Percentiles rank a stretch among this genome's conserved stretches.
Conservation (phyloP, 2,888 invertebrate genomes). For the Hypomecis punctinalis region DNA sequence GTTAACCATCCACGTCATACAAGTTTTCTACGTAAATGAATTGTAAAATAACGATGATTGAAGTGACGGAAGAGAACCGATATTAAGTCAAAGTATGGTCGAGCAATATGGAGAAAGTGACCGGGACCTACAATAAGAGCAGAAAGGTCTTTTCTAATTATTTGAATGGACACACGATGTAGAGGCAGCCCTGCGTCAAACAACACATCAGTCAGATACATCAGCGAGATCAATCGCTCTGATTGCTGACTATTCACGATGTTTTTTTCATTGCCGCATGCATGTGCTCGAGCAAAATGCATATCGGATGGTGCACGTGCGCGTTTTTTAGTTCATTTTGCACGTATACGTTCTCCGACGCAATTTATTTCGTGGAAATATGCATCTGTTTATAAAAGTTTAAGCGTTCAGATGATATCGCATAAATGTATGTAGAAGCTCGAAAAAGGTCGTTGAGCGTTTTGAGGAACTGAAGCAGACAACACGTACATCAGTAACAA, state of each 20-base stretch:
- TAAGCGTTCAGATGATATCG: conserved; percentile 16
- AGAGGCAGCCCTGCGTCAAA: conserved; percentile 34
- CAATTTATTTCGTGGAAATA: conserved; percentile 27
- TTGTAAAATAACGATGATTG: no score
- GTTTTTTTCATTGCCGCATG: conserved; percentile 41
- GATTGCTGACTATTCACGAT: conserved; percentile 46
- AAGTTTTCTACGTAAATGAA: no score
- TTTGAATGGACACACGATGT: not conserved
- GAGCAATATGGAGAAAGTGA: no score
- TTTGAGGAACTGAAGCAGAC: conserved; percentile 19
- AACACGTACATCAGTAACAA: conserved; percentile 12
- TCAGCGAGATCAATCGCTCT: conserved; percentile 46
- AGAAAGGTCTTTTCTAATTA: not conserved
- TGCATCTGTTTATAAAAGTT: conserved; percentile 17
- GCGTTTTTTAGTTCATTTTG: conserved; percentile 31
- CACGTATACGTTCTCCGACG: conserved; percentile 11
- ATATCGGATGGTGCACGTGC: conserved; percentile 37
- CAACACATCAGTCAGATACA: conserved; percentile 34
- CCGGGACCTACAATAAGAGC: no score
- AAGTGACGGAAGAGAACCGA: no score
- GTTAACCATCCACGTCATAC: no score
- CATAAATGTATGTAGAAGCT: conserved; percentile 4
- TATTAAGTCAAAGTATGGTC: no score
- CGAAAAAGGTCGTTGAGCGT: conserved; percentile 3
- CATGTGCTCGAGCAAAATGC: conserved; percentile 38